Conservation (phyloP, 2,888 invertebrate species). For the Clunio marinus region DNA sequence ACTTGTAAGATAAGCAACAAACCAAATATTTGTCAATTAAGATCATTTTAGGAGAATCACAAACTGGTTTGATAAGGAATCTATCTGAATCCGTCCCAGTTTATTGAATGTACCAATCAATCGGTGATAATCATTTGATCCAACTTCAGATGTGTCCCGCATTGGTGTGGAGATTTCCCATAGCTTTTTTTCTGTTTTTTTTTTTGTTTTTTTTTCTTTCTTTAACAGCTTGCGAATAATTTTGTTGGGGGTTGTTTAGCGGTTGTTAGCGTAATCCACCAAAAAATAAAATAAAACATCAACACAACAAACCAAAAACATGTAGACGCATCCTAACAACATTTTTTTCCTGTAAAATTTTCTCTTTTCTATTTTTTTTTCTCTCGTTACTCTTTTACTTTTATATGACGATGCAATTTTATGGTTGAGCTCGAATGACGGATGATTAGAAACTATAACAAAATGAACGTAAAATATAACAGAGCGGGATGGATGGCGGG, state of each 20-base stretch:
- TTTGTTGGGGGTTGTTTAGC: too few relatives aligned
- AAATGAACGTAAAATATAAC: too few relatives aligned
- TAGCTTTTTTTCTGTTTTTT: constrained; percentile 14
- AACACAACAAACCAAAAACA: neutral
- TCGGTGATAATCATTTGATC: neutral
- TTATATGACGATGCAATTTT: constrained; percentile 4
- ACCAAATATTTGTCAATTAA: constrained; percentile 17
- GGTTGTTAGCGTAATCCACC: too few relatives aligned
- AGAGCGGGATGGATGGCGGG: too few relatives aligned
- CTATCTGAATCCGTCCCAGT: neutral
- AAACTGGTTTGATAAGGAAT: constrained; percentile 13
- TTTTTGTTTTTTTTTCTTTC: constrained; percentile 1
- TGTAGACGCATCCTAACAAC: constrained; percentile 1
- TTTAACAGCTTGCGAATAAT: constrained; percentile 20
- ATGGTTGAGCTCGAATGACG: too few relatives aligned
- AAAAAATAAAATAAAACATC: too few relatives aligned
- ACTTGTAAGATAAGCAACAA: constrained; percentile 1
- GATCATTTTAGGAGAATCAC: constrained; percentile 15
- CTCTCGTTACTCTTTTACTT: neutral
- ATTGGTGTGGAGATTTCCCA: constrained; percentile 9
- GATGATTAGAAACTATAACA: too few relatives aligned
- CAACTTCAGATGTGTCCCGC: neutral
- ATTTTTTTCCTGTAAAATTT: neutral
- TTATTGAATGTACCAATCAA: neutral
- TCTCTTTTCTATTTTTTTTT: neutral